Percentiles rank a stretch among this genome's conserved stretches.
These are phyloP conservation scores for Drosophila colorata DNA, from an alignment of 2,888 invertebrate genomes.

Conservation along the genomic window DNA sequence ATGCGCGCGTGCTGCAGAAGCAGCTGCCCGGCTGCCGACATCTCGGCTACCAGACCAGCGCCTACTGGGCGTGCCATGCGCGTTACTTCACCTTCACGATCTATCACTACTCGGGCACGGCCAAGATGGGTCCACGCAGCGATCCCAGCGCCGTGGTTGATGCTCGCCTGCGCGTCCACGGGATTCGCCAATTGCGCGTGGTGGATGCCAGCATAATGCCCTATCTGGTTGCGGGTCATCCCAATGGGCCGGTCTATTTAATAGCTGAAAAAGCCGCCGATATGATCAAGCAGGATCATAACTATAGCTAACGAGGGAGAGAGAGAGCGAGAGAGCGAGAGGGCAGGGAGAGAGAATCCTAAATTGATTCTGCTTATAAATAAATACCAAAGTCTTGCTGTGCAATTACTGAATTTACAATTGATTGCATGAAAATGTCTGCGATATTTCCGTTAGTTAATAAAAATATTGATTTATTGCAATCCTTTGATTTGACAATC, in stretches of 20 bases:
- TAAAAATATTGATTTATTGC: no score
- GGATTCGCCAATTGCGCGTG: slow-evolving; percentile 86
- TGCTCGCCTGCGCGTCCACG: slow-evolving; percentile 86
- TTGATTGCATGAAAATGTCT: no score
- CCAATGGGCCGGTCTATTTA: slow-evolving; percentile 87
- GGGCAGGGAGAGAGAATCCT: not conserved
- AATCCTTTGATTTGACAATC: no score
- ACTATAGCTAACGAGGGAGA: slow-evolving; percentile 42
- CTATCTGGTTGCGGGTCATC: slow-evolving; percentile 86
- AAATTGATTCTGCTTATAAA: not conserved
- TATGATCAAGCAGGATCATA: slow-evolving; percentile 86
- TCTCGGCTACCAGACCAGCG: slow-evolving; percentile 85
- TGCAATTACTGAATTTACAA: not conserved
- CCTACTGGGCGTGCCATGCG: slow-evolving; percentile 89
- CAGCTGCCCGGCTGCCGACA: slow-evolving; percentile 87
- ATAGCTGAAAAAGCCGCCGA: slow-evolving; percentile 87
- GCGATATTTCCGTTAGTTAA: no score
- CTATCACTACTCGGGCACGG: slow-evolving; percentile 88
- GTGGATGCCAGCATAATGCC: slow-evolving; percentile 87
- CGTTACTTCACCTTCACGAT: slow-evolving; percentile 88
- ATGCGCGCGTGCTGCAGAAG: slow-evolving; percentile 86
- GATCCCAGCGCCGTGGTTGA: slow-evolving; percentile 89
- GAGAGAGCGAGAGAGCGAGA: not conserved
- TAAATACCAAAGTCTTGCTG: slow-evolving; percentile 3
- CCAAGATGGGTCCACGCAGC: slow-evolving; percentile 88